phyloP scores from a whole-genome alignment of 1,140 invertebrate genomes.

The Aphelenchoides fujianensis region DNA sequence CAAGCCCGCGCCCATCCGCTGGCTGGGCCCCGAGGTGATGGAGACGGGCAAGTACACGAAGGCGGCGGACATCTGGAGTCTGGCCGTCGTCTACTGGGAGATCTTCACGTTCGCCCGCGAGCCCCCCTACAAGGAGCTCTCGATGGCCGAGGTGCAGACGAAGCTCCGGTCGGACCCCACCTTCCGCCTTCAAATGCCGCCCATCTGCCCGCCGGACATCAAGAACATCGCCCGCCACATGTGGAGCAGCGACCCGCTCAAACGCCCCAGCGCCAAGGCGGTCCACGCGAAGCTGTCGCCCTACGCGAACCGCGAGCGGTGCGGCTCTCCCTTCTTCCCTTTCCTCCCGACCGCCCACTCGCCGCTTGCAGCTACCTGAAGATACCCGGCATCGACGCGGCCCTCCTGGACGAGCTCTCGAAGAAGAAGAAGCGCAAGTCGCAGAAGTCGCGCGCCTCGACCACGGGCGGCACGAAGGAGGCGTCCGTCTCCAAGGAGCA shows the following conservation, averaged over 20 bases:
- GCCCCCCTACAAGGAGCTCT: conserved; percentile 24
- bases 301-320: too few relatives aligned
- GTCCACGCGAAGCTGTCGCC: too few relatives aligned
- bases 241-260: conserved; percentile 15
- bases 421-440: too few relatives aligned
- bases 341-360: too few relatives aligned
- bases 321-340: too few relatives aligned
- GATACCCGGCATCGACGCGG: too few relatives aligned
- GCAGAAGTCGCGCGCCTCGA: too few relatives aligned
- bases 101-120: conserved; percentile 29
- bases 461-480: too few relatives aligned
- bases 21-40: conserved; percentile 35
- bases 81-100: conserved; percentile 43
- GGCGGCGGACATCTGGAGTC: conserved; percentile 43
- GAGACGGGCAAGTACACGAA: conserved; percentile 12
- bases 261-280: too few relatives aligned
- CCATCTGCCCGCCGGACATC: conserved; percentile 17
- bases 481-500: too few relatives aligned
- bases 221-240: not conserved
- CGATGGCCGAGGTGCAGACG: conserved; percentile 25
- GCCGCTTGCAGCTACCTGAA: too few relatives aligned
- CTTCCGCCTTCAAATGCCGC: conserved; percentile 19
- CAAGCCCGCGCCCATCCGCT: conserved; percentile 43
- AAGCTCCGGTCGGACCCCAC: not conserved
- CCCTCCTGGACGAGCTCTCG: too few relatives aligned